Base-by-base conservation (phyloP, 2,888 invertebrate genomes). In the Chorisops tibialis region DNA sequence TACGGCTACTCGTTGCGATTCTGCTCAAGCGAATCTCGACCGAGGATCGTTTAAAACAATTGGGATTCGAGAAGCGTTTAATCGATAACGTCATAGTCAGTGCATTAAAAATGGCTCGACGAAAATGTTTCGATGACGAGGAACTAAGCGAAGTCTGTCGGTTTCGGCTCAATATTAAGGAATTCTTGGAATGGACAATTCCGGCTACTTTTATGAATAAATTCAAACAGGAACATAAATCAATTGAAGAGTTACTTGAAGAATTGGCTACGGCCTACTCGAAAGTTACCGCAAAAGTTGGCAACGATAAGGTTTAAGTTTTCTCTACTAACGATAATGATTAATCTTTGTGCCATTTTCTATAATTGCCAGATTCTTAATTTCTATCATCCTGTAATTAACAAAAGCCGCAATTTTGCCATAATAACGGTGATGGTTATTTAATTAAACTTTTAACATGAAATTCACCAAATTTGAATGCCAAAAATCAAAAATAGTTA, bases 31-130 rank as follows among this genome's bases (percentile, higher is more conserved):
- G 89, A 76, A 92, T 93, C 67, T 91, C 91, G 16, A 85, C 87
- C n/a, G 86, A 87, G 67, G 87, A 88, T 68, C 85, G 87, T 70
- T 81, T 93, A 48, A 85, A 87, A 65, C 87, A 87, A 70, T 79
- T 93, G 72, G 92, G 93, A 70, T 87, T 85, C 78, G 89, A 88
- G 63, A 82, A 82, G 69, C 76, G 78, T 39, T 81, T 91, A 6
- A 91, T 93, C 65, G 93, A 93, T 73, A 89, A 91, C 66, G 87
- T 93, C 3, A 81, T 93, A 1, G 81, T 87, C 59, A 89, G 90
- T 67, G 90, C 91, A 0, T 81, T 93, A 41, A 84, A 87, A 71
- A 83, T 87, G 37, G 90, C 91, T 64, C 88, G 88, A 1, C 83
- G 88, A 59, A 79, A 79, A 18, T 86, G 89, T 1, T 85, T 86